Conservation (phyloP, 2,797 vertebrate genomes). For the Bryconaethiops microstoma region DNA sequence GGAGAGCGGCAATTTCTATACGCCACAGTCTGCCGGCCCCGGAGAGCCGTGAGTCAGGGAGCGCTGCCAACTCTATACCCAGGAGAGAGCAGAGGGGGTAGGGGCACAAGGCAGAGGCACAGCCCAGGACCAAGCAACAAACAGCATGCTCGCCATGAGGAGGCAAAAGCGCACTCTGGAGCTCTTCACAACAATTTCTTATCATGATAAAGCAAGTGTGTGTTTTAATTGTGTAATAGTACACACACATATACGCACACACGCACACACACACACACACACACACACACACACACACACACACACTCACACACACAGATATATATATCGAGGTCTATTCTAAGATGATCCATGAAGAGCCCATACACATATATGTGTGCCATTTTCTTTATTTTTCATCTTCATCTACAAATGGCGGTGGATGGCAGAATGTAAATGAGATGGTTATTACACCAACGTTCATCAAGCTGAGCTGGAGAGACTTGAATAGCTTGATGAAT, state of each 20-base stretch:
- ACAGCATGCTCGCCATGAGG: constrained; percentile 19
- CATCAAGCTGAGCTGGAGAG: constrained; percentile 95
- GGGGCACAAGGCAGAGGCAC: constrained; percentile 36
- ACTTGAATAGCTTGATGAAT: constrained; percentile 96
- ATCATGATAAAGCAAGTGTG: constrained; percentile 36
- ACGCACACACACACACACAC: neutral
- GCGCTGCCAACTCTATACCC: constrained; percentile 86
- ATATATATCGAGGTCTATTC: constrained; percentile 18
- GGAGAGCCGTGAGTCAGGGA: constrained; percentile 88
- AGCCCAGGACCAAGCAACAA: constrained; percentile 45
- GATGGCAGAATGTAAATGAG: constrained; percentile 96
- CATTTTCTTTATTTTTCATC: constrained; percentile 59
- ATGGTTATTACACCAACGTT: constrained; percentile 94
- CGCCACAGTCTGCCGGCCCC: constrained; percentile 87
- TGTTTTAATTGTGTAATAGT: constrained; percentile 16
- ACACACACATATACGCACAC: no score
- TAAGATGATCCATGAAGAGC: constrained; percentile 35
- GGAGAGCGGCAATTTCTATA: constrained; percentile 87
- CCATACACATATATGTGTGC: constrained; percentile 34
- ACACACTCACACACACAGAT: neutral
- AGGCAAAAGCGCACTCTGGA: constrained; percentile 21
- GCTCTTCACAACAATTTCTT: constrained; percentile 34
- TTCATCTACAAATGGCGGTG: constrained; percentile 84
- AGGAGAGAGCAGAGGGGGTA: constrained; percentile 77
- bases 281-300: no score